Conservation (phyloP, 2,888 invertebrate species). For the Entomobrya multifasciata region DNA sequence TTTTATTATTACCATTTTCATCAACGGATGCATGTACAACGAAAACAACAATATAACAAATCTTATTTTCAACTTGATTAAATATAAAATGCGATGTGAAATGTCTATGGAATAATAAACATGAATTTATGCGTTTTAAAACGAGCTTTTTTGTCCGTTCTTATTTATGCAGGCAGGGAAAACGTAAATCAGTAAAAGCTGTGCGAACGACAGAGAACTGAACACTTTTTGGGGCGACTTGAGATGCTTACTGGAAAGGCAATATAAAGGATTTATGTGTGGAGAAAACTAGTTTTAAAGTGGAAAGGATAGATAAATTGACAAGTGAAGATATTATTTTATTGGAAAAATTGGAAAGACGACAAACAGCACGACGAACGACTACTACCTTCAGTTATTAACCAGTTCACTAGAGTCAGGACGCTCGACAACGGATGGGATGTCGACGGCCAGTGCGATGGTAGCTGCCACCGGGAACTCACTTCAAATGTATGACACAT, state of each 20-base stretch:
- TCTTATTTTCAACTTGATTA: conserved; percentile 40
- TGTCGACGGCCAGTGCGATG: conserved; percentile 79
- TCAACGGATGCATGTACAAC: conserved; percentile 55
- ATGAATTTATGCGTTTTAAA: conserved; percentile 51
- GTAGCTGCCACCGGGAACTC: conserved; percentile 79
- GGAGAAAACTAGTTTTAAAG: background rate
- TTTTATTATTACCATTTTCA: conserved; percentile 43
- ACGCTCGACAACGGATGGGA: conserved; percentile 68
- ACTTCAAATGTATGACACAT: conserved; percentile 92
- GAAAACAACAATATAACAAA: background rate
- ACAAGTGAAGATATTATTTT: conserved; percentile 29
- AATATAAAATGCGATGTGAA: conserved; percentile 19
- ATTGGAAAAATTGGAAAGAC: background rate
- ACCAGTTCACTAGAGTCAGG: conserved; percentile 41
- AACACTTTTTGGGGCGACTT: conserved; percentile 29
- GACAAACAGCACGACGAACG: conserved; percentile 28
- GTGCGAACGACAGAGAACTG: too few relatives aligned
- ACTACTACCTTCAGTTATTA: conserved; percentile 42
- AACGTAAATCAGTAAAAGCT: too few relatives aligned
- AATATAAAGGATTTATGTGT: too few relatives aligned
- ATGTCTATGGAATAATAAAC: conserved; percentile 59
- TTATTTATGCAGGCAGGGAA: background rate
- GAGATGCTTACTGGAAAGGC: conserved; percentile 19
- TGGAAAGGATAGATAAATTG: background rate
- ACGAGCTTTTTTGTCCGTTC: conserved; percentile 9